Evolutionary conservation across 2,113 vertebrate species (phyloP), one percentile per base, ranked within the genome.

Genomic region (Nothobranchius kuhntae): DNA sequence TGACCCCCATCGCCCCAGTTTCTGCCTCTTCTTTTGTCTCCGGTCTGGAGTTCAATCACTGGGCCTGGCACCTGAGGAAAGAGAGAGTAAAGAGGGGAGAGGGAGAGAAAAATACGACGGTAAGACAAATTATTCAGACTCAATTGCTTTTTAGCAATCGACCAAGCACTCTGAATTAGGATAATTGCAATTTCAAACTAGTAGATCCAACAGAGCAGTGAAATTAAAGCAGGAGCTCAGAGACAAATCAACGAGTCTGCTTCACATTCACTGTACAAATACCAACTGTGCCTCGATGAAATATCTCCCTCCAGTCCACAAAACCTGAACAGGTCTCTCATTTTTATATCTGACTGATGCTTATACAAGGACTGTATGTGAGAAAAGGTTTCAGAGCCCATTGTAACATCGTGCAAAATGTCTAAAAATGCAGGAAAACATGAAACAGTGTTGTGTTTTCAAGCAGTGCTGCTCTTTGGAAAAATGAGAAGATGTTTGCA

Each of bases 1-100:
- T 68, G 73, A 87, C 80, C 83, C 80, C 91, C 92, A 91, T 93
- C 81, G 88, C 89, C 91, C 86, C 91, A 81, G 91, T 87, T 92
- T 40, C 87, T 89, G 66, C 69, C 24, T 51, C 64, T 51, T 63
- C 67, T 60, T 76, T 78, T 46, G 66, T 68, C 53, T 87, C 79
- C 68, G 61, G 62, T 73, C 62, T 73, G 79, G 73, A 74, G 47
- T 88, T 73, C 40, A 87, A 93, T 91, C 93, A 94, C 83, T 86
- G 88, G 90, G 84, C 75, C 87, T 77, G 54, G 86, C 35, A 88
- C 94, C 97, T 98, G 92, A 1, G 68, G 61, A 77, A 58, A 65
- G 11, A 54, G 40, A 69, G 38, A 26, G 13, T 1, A 3, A 30
- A 30, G 30, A 30, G 30, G 30, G 30, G 30, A 30, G 30, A 3